These are phyloP conservation scores for Rhaphigaster nebulosa DNA, from an alignment of 2,888 invertebrate genomes.

Conservation along the genomic window DNA sequence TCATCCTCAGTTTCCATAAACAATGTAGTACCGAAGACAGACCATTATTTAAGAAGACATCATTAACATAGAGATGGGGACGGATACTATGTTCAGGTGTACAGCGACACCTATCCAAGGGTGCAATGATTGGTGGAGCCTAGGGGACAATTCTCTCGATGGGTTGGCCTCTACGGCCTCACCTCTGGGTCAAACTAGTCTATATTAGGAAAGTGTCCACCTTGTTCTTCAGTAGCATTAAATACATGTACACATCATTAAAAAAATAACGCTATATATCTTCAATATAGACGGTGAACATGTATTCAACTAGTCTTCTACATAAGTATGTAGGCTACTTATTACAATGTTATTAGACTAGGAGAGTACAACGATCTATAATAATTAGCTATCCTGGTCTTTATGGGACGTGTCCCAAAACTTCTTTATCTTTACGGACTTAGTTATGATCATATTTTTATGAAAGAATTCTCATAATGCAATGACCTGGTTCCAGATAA, in stretches of 20 bases:
- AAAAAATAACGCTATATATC: background rate
- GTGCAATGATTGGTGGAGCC: background rate
- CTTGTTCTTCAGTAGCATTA: background rate
- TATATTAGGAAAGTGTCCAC: background rate
- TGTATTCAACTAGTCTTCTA: background rate
- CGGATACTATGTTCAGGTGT: background rate
- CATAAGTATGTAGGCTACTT: no score
- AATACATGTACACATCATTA: background rate
- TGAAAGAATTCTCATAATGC: no score
- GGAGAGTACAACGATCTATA: background rate
- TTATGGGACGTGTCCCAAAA: no score
- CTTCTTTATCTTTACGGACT: no score
- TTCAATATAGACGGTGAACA: background rate
- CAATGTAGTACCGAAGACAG: background rate
- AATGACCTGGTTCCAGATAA: no score
- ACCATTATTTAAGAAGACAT: background rate
- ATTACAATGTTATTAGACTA: background rate
- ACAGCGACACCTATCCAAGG: background rate
- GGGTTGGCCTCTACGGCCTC: no score
- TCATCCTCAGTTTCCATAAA: constrained; percentile 6
- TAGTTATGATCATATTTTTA: no score
- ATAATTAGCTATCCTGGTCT: background rate
- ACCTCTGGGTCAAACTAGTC: constrained; percentile 7
- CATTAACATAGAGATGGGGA: constrained; percentile 6
- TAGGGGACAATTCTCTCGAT: background rate